Base-by-base conservation (phyloP, 2,113 vertebrate genomes). In the Dasyornis broadbenti region DNA sequence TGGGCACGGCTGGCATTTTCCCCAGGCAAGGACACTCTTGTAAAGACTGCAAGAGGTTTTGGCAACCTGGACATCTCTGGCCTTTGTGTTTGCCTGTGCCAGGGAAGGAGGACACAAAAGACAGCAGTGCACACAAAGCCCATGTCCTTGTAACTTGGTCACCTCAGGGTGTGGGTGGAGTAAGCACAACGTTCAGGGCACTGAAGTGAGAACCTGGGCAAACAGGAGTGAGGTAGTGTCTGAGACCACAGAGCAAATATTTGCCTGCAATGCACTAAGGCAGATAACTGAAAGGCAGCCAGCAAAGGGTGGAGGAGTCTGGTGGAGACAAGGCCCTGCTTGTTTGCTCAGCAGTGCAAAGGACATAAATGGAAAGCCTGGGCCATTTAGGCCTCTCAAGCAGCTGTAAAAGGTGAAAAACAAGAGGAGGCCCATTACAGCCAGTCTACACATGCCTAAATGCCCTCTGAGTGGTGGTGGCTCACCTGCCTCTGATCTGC, bases 211-310 rank as follows among this genome's bases (percentile, higher is more conserved):
- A 96, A 95, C 95, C 96, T 96, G 92, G 89, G 89, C 96, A 96
- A 98, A 97, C 84, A 95, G 94, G 81, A 95, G 92, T 97, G 97
- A 98, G 96, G 97, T 98, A 97, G 97, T 2, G 95, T 98, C 97
- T 98, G 94, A 96, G 93, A 66, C 87, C 72, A 61, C 80, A 94
- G 93, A 91, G 84, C 94, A 98, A 98, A 98, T 97, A 98, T 95
- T 97, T 97, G 91, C 95, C 95, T 96, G 89, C 76, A 86, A 72
- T 27, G 64, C 89, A 78, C 78, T 97, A 77, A 61, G 91, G 94
- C 93, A 97, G 97, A 86, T 94, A 91, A 89, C 81, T 95, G 95
- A 97, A 91, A 91, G 93, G 65, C 86, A 89, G 96, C 88, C 96
- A 97, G 89, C 85, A 89, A 71, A 86, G 73, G 89, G 92, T 89